A percentile compares a stretch with the other conserved stretches of the same genome.
phyloP scores from a whole-genome alignment of 2,888 invertebrate genomes.

The Platycnemis pennipes region DNA sequence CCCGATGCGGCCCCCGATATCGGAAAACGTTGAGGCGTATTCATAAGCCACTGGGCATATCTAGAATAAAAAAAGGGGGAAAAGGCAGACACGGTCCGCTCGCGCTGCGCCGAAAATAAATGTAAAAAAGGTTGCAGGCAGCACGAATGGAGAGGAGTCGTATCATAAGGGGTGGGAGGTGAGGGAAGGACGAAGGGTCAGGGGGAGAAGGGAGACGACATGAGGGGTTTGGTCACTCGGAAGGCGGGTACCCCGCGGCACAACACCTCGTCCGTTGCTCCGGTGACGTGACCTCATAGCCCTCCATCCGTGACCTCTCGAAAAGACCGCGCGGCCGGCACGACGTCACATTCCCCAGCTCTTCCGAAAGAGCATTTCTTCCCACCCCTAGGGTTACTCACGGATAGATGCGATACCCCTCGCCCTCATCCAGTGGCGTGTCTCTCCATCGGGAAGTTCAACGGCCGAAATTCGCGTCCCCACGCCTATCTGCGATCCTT shows the following conservation, averaged over 20 bases:
- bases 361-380: too few relatives aligned
- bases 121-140: not conserved
- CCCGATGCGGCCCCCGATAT: conserved; percentile 30
- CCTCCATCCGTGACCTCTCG: too few relatives aligned
- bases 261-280: not conserved
- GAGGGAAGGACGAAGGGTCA: not conserved
- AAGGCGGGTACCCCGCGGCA: not conserved
- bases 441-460: not conserved
- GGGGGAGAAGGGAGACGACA: too few relatives aligned
- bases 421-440: not conserved
- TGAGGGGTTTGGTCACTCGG: not conserved
- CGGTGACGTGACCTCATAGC: too few relatives aligned
- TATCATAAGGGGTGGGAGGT: not conserved
- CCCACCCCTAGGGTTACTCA: too few relatives aligned
- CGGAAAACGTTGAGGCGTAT: conserved; percentile 52
- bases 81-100: not conserved
- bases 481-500: not conserved
- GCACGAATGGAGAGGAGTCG: not conserved
- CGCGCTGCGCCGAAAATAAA: not conserved
- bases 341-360: too few relatives aligned
- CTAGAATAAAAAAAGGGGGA: not conserved
- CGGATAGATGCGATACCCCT: too few relatives aligned
- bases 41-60: conserved; percentile 57
- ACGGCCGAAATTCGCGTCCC: not conserved
- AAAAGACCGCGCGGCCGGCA: too few relatives aligned